Evolutionary conservation across 2,797 vertebrate genomes (phyloP).

Genomic region (Urophycis tenuis): DNA sequence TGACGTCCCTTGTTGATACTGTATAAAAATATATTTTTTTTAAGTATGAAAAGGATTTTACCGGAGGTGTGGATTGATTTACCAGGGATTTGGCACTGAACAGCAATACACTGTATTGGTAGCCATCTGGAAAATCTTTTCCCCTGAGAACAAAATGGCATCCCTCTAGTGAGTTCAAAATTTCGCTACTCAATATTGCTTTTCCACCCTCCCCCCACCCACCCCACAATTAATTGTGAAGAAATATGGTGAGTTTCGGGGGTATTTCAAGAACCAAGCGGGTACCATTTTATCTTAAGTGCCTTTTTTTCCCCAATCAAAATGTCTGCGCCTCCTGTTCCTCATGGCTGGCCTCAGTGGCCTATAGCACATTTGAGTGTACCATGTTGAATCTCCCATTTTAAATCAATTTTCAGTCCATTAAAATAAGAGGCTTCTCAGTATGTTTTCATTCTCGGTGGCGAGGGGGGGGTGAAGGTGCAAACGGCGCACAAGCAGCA

Average conservation of each 20-base stretch:
- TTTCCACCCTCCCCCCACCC: conserved; percentile 13
- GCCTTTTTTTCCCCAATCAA: background rate
- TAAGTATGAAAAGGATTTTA: conserved; percentile 1
- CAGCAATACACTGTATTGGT: conserved; percentile 11
- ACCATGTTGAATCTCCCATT: conserved; percentile 13
- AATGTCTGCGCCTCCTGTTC: background rate
- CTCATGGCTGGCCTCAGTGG: background rate
- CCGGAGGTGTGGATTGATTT: conserved; percentile 11
- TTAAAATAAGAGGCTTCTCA: conserved; percentile 17
- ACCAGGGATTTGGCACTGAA: conserved; percentile 5
- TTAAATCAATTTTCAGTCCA: conserved; percentile 19
- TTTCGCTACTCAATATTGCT: background rate
- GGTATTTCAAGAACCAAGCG: background rate
- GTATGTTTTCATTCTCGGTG: background rate
- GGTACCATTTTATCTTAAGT: background rate
- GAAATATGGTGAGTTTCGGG: conserved; percentile 1
- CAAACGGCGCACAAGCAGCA: background rate
- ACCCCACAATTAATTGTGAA: background rate
- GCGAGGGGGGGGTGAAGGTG: background rate
- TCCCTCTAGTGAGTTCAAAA: conserved; percentile 15
- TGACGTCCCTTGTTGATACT: background rate
- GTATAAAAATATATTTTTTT: no score
- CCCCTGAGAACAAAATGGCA: conserved; percentile 14
- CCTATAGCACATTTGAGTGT: background rate
- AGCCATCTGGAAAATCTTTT: conserved; percentile 27